phyloP scores from a whole-genome alignment of 2,888 invertebrate genomes.

The Philhelius pedissequus region DNA sequence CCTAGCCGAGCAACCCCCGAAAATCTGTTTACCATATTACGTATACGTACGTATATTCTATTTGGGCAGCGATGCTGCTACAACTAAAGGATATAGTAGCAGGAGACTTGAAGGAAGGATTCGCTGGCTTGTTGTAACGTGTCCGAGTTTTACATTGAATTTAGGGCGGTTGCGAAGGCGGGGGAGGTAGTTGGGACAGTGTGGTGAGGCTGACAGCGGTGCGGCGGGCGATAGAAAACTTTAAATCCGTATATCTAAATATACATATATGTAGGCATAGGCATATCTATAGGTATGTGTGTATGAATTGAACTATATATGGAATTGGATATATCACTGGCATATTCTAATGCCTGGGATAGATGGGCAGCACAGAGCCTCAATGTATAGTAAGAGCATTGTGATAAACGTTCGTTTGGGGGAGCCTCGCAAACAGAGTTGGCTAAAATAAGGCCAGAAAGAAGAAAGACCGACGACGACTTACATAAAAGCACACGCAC shows the following conservation, averaged over 20 bases:
- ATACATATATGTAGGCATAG: conserved; percentile 21
- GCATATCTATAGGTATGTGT: conserved; percentile 18
- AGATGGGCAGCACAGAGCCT: conserved; percentile 41
- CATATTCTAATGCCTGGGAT: conserved; percentile 66
- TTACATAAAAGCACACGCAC: conserved; percentile 50
- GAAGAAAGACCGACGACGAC: conserved; percentile 11
- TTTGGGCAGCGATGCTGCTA: conserved; percentile 57
- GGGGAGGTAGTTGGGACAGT: background rate
- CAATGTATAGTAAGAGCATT: conserved; percentile 40
- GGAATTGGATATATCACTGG: conserved; percentile 61
- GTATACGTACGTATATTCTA: no score
- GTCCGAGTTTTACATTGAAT: conserved; percentile 64
- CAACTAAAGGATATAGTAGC: conserved; percentile 19
- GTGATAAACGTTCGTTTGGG: conserved; percentile 54
- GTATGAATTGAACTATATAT: conserved; percentile 36
- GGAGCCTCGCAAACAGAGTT: background rate
- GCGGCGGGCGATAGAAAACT: conserved; percentile 54
- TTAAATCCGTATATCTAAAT: conserved; percentile 45
- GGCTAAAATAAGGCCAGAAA: background rate
- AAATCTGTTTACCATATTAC: conserved; percentile 68
- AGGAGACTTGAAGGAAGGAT: conserved; percentile 48
- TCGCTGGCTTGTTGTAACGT: conserved; percentile 65
- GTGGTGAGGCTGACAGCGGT: background rate
- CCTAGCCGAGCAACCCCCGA: conserved; percentile 45
- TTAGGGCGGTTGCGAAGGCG: background rate